These are phyloP conservation scores for Dendronephthya gigantea DNA, from an alignment of 64 coral and sea anemone genomes.

Conservation along the genomic window DNA sequence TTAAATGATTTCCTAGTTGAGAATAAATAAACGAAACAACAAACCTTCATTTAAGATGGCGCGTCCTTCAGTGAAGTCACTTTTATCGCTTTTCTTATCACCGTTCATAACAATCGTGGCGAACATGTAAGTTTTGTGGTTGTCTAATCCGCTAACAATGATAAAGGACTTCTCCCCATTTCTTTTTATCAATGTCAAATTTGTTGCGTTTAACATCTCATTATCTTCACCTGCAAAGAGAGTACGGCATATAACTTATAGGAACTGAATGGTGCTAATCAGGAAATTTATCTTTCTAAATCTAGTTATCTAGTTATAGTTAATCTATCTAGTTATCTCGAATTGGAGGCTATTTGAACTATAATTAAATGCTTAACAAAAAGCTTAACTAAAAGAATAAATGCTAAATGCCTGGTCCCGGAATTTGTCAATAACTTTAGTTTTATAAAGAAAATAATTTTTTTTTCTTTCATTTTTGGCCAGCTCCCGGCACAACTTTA, in stretches of 20 bases:
- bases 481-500: no score
- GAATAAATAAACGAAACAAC: no score
- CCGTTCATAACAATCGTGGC: constrained; percentile 5
- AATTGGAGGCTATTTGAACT: no score
- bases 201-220: not conserved
- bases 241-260: not conserved
- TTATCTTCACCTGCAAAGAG: not conserved
- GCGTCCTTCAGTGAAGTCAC: not conserved
- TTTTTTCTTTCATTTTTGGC: no score
- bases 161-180: not conserved
- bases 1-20: no score
- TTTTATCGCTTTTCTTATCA: not conserved
- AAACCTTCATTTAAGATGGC: not conserved
- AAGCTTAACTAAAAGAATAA: no score
- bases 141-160: not conserved
- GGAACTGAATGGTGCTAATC: not conserved
- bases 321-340: no score
- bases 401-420: not conserved
- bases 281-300: not conserved
- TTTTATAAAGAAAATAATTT: no score
- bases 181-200: not conserved
- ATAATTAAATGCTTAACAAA: no score
- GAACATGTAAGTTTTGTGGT: not conserved
- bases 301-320: no score
- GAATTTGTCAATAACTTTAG: no score